Percentiles rank a stretch among this genome's conserved stretches.
phyloP scores from a whole-genome alignment of 2,113 vertebrate genomes.

The Larimichthys polyactis region DNA sequence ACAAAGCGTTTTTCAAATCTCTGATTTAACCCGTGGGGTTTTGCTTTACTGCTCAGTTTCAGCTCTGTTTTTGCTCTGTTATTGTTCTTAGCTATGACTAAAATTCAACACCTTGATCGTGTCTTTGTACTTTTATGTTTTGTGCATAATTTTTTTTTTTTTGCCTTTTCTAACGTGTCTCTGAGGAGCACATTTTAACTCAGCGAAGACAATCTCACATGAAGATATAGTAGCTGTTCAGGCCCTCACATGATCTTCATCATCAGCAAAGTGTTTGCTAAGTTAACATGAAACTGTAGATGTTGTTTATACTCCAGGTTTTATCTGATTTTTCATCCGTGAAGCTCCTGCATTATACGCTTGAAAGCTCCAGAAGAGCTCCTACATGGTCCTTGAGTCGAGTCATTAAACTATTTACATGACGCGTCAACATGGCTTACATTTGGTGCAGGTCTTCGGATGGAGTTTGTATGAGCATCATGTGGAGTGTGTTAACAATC shows the following conservation, averaged over 20 bases:
- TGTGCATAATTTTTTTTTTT: not conserved
- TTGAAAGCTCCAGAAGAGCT: not conserved
- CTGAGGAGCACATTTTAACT: not conserved
- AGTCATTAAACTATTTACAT: not conserved
- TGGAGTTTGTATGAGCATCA: not conserved
- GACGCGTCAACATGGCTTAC: not conserved
- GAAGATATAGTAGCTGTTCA: not conserved
- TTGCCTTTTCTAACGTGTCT: not conserved
- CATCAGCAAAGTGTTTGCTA: not conserved
- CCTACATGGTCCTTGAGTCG: not conserved
- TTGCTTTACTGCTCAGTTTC: not conserved
- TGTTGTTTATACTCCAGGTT: not conserved
- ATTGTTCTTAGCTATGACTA: not conserved
- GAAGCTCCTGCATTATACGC: not conserved
- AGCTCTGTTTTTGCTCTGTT: not conserved
- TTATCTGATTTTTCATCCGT: not conserved
- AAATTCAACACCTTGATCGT: not conserved
- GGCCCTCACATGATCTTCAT: not conserved
- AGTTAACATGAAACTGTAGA: not conserved
- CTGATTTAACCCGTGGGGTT: not conserved
- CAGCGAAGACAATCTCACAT: not conserved
- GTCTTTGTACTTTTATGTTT: not conserved
- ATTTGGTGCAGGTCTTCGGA: not conserved
- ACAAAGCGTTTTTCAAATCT: not conserved
- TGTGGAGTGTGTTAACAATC: slow-evolving; percentile 15